Base-by-base conservation (phyloP, 2,797 vertebrate genomes). In the Sparus aurata region DNA sequence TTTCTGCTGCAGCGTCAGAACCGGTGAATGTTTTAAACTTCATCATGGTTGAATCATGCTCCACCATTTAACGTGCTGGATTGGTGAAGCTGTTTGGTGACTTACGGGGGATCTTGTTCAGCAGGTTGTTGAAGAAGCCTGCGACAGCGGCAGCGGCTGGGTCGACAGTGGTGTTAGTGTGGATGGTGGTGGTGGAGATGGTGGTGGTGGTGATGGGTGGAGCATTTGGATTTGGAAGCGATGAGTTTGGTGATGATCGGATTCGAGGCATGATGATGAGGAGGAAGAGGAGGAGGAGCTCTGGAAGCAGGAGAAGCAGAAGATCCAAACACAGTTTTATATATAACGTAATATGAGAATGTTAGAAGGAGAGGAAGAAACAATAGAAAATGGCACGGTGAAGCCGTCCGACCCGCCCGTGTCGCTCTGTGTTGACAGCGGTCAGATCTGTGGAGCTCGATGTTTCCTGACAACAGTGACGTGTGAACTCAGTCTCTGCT, bases 51-150 rank as follows among this genome's bases (percentile, higher is more conserved):
- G 23, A 54, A 16, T 55, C 23, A 3, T 27, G 27, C 25, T 57
- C 23, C 27, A 7, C 10, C 50, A 22, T 25, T 7, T 25, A 16
- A 16, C 12, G 13, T 15, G 45, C 15, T 34, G 27, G 18, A 5
- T 59, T 30, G 10, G 10, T 22, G 15, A 41, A 23, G 64, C 1
- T 22, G 58, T 66, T 16, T 3, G 16, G 34, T 34, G 18, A 97
- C 97, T 97, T 85, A 98, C 98, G 10, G 2, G 96, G 95, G 53
- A 96, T 96, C 58, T 71, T 50, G 85, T 95, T 69, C 6, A 96
- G 25, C 34, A 97, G 81, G 77, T 90, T 59, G 0, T 85, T 80
- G 60, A 95, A 61, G 65, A 95, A 77, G 38, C 72, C 69, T 2
- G 1, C 75, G 20, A 89, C 84, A 20, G 81, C 63, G 0, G 79